Evolutionary conservation across 2,888 invertebrate genomes (phyloP), one percentile per base, ranked within the genome.

Genomic region (Xestobium rufovillosum): DNA sequence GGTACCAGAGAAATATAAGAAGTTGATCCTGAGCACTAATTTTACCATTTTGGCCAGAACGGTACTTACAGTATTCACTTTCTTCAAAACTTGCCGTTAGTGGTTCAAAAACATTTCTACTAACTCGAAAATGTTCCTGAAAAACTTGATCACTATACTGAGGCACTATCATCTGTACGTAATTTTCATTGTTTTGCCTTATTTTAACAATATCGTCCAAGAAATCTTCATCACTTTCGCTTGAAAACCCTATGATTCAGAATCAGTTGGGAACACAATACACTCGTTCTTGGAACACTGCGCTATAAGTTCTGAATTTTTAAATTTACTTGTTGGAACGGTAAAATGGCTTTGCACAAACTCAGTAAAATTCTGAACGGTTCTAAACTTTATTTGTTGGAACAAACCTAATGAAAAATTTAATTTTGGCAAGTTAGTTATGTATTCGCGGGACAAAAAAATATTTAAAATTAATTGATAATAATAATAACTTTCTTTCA

Each of bases 1-100:
- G n/a, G n/a, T n/a, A 48, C 47, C 48, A 45, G 13, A 45, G 39
- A 42, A 36, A 47, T 25, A 27, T 11, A 14, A 28, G n/a, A 27
- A 15, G 33, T 37, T 25, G 31, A 19, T 19, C 23, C 23, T 19
- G 6, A 19, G 23, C 23, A 19, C 29, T 30, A 16, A 11, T 15
- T 14, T 12, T 25, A 26, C 37, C 37, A 9, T 15, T 17, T 23
- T 41, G 33, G 15, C 16, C n/a, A n/a, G 30, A 19, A 26, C 25
- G n/a, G n/a, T n/a, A n/a, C n/a, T n/a, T n/a, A 31, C 32, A 45
- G 26, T 35, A 41, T 10, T 16, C 26, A 12, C 36, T 36, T 11
- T n/a, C 32, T 30, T 39, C 37, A 25, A 39, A 43, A 17, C 38
- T 32, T 13, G 28, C 17, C 8, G 39, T 23, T 15, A 42, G 14